phyloP scores from a whole-genome alignment of 2,888 invertebrate genomes.

The Abscondita cerata region DNA sequence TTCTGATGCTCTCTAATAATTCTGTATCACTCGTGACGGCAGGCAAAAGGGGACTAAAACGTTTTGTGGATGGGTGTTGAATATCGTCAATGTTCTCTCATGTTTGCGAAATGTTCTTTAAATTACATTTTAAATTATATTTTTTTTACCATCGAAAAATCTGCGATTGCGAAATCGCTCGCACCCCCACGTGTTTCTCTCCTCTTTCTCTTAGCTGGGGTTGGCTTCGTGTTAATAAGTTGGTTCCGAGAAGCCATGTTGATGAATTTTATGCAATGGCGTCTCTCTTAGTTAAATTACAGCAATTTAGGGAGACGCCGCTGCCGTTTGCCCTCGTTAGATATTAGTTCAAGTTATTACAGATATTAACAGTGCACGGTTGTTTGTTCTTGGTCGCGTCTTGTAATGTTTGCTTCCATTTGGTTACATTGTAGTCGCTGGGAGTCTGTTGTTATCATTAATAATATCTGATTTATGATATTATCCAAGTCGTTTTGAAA shows the following conservation, averaged over 20 bases:
- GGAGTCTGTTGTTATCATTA: constrained; percentile 46
- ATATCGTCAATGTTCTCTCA: constrained; percentile 24
- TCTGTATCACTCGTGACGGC: constrained; percentile 55
- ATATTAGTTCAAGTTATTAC: constrained; percentile 50
- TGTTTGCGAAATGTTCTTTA: constrained; percentile 9
- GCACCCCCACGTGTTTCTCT: constrained; percentile 34
- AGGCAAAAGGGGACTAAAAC: constrained; percentile 17
- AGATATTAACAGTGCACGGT: constrained; percentile 47
- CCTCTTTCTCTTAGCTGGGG: constrained; percentile 33
- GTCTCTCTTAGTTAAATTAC: constrained; percentile 49
- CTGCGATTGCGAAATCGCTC: constrained; percentile 18
- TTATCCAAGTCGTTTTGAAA: constrained; percentile 48
- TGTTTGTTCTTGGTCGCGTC: constrained; percentile 52
- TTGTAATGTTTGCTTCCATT: constrained; percentile 48
- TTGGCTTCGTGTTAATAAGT: constrained; percentile 42
- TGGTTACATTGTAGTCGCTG: constrained; percentile 43
- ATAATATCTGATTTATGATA: constrained; percentile 52
- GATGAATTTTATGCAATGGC: constrained; percentile 50
- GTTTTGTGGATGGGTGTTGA: constrained; percentile 26
- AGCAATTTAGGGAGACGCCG: constrained; percentile 47
- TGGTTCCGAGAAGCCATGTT: constrained; percentile 45
- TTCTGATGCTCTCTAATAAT: constrained; percentile 56
- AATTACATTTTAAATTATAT: constrained; percentile 17
- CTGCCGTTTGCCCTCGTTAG: constrained; percentile 43
- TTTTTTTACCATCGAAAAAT: constrained; percentile 20